These are phyloP conservation scores for Nomada hirtipes DNA, from an alignment of 2,888 invertebrate genomes.

Conservation along the genomic window DNA sequence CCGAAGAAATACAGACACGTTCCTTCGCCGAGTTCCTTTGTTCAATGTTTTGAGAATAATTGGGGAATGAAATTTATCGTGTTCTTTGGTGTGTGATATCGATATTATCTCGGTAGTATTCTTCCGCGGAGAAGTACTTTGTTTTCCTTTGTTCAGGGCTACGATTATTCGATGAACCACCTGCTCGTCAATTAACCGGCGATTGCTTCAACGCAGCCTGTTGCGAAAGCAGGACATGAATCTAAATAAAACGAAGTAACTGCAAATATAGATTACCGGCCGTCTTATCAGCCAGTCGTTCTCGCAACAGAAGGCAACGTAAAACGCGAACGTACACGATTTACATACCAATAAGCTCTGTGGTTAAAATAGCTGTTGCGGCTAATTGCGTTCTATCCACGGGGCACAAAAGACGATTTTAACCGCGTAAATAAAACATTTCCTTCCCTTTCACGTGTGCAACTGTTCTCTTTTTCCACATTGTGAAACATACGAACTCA, in stretches of 20 bases:
- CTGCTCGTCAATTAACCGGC: neutral
- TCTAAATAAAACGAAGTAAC: constrained; percentile 21
- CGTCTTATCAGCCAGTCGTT: constrained; percentile 10
- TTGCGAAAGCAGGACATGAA: neutral
- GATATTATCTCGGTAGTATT: neutral
- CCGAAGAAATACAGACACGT: neutral
- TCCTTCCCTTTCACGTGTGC: too few species aligned
- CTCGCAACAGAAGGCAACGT: neutral
- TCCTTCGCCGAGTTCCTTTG: neutral
- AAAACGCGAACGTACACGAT: constrained; percentile 14
- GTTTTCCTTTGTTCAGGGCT: neutral
- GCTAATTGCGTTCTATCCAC: constrained; percentile 10
- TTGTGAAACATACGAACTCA: too few species aligned
- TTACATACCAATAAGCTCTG: constrained; percentile 27
- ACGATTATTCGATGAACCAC: neutral
- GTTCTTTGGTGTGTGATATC: neutral
- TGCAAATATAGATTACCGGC: constrained; percentile 1
- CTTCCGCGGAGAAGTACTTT: too few species aligned
- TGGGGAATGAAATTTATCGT: neutral
- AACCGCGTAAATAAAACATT: neutral
- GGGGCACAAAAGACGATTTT: neutral
- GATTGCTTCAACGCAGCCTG: neutral
- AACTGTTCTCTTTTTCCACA: too few species aligned
- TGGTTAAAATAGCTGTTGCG: neutral
- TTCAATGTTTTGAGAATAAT: constrained; percentile 35